Evolutionary conservation across 2,113 vertebrate species (phyloP).

Genomic region (Falcunculus frontatus): DNA sequence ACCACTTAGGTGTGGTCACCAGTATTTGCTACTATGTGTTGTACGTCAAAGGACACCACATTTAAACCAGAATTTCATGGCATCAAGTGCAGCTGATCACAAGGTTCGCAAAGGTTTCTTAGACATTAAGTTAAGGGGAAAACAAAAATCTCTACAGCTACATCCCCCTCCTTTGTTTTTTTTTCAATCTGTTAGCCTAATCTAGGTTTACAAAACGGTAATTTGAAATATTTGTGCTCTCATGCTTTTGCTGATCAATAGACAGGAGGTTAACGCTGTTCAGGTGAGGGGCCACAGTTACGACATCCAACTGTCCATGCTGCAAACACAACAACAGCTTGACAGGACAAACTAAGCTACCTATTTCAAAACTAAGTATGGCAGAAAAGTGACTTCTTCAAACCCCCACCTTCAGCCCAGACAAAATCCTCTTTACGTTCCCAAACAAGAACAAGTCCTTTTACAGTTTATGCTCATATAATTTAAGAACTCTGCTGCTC

Average conservation of each 20-base stretch:
- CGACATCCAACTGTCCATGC: background rate
- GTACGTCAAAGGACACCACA: background rate
- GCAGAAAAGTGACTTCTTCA: background rate
- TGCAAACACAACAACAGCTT: background rate
- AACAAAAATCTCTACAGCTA: background rate
- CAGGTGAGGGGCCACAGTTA: constrained; percentile 2
- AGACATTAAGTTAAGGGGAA: background rate
- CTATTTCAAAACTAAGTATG: constrained; percentile 6
- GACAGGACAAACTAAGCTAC: background rate
- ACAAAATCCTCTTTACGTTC: constrained; percentile 13
- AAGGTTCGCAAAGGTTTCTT: background rate
- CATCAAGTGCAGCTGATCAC: background rate
- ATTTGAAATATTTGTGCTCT: background rate
- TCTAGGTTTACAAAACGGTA: background rate
- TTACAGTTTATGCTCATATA: background rate
- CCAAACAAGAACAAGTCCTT: background rate
- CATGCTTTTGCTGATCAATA: background rate
- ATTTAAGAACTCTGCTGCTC: background rate
- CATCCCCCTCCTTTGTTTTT: background rate
- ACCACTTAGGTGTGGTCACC: background rate
- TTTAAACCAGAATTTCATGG: background rate
- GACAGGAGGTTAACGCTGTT: background rate
- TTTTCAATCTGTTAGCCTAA: background rate
- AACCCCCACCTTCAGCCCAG: background rate
- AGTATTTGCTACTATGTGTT: background rate